Evolutionary conservation across 1,140 invertebrate species (phyloP).

Genomic region (Lineus longissimus): DNA sequence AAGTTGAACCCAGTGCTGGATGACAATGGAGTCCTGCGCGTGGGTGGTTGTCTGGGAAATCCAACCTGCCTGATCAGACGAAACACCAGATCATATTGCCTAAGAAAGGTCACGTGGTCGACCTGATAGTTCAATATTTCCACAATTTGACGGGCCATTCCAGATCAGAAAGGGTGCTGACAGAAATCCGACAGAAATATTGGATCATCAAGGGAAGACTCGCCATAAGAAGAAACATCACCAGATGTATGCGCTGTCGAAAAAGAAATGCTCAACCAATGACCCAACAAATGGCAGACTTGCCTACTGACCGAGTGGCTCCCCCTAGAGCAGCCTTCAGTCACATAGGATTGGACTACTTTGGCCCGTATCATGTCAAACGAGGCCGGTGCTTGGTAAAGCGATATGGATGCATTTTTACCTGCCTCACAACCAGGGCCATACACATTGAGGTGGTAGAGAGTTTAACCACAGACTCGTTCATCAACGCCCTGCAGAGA

Average conservation of each 20-base stretch:
- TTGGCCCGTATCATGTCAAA: slow-evolving; percentile 20
- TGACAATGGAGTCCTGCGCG: slow-evolving; percentile 2
- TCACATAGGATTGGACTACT: slow-evolving; percentile 8
- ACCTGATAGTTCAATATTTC: slow-evolving; percentile 5
- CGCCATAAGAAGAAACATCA: neutral
- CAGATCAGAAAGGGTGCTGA: slow-evolving; percentile 4
- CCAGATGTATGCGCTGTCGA: neutral
- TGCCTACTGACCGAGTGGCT: slow-evolving; percentile 9
- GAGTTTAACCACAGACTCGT: slow-evolving; percentile 19
- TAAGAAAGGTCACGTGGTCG: slow-evolving; percentile 5
- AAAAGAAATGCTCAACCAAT: neutral
- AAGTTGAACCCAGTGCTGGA: slow-evolving; percentile 15
- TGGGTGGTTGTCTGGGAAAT: slow-evolving; percentile 12
- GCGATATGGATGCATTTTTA: slow-evolving; percentile 17
- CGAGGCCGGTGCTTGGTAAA: slow-evolving; percentile 13
- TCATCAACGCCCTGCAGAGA: slow-evolving; percentile 20
- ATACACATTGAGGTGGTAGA: slow-evolving; percentile 21
- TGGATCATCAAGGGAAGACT: slow-evolving; percentile 9
- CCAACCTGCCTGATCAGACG: no score
- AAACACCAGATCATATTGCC: no score
- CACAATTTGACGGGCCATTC: slow-evolving; percentile 4
- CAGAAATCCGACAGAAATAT: slow-evolving; percentile 1
- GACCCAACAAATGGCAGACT: slow-evolving; percentile 11
- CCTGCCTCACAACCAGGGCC: slow-evolving; percentile 18
- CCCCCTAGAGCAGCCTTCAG: slow-evolving; percentile 14